Evolutionary conservation across 2,888 invertebrate species (phyloP).

Genomic region (Taphrorychus bicolor): DNA sequence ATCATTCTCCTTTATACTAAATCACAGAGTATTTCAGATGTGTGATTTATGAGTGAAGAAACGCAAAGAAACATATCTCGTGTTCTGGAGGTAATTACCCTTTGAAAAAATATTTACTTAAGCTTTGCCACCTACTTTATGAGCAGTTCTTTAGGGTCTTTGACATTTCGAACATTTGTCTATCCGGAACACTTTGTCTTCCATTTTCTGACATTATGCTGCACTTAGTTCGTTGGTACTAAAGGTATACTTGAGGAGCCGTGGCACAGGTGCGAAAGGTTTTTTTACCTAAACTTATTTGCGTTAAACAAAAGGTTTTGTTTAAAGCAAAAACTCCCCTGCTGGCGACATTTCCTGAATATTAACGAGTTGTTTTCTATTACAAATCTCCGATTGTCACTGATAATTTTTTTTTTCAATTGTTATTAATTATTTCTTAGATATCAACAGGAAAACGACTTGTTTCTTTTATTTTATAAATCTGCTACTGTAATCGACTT

Average conservation of each 20-base stretch:
- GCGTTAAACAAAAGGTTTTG: too few species aligned
- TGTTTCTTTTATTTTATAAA: too few species aligned
- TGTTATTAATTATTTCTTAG: too few species aligned
- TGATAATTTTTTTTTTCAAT: too few species aligned
- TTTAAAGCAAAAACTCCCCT: too few species aligned
- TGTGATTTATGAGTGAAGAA: neutral
- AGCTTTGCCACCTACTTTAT: constrained; percentile 3
- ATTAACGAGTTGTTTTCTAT: too few species aligned
- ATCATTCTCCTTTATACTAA: neutral
- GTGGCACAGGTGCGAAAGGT: too few species aligned
- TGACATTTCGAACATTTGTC: neutral
- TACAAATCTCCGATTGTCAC: too few species aligned
- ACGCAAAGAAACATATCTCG: neutral
- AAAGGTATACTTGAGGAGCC: neutral
- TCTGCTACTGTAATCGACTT: neutral
- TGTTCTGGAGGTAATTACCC: neutral
- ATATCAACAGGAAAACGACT: too few species aligned
- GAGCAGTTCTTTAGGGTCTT: neutral
- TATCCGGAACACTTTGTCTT: neutral
- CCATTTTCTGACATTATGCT: neutral
- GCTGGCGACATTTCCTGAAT: too few species aligned
- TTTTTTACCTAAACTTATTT: too few species aligned
- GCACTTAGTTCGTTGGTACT: neutral
- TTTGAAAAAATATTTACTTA: constrained; percentile 3
- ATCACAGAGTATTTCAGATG: neutral